These are phyloP conservation scores for Leucania comma DNA, from an alignment of 2,888 invertebrate species.

Conservation along the genomic window DNA sequence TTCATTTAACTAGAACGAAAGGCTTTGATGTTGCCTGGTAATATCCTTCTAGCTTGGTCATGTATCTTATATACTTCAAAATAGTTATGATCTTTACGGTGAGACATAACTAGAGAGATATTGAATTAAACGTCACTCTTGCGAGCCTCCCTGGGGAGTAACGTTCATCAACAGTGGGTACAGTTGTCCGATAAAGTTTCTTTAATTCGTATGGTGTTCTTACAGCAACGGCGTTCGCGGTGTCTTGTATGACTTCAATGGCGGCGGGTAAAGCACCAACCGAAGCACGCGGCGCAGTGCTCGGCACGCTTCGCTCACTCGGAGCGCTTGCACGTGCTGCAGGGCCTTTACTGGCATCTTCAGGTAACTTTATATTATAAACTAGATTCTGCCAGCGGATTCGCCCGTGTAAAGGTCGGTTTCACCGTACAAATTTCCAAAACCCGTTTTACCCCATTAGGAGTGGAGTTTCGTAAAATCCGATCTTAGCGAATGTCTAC, in stretches of 20 bases:
- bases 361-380: constrained; percentile 88
- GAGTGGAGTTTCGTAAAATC: no score
- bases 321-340: constrained; percentile 98
- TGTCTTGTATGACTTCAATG: constrained; percentile 98
- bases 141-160: background rate
- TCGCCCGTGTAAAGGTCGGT: no score
- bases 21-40: background rate
- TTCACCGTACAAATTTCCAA: no score
- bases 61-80: background rate
- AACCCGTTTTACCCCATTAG: no score
- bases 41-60: background rate
- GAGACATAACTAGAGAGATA: no score
- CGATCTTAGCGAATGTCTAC: no score
- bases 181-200: background rate
- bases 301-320: constrained; percentile 98
- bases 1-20: background rate
- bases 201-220: constrained; percentile 1
- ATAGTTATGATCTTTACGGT: no score
- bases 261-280: constrained; percentile 94
- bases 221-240: constrained; percentile 96
- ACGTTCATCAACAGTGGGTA: background rate
- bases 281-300: constrained; percentile 97
- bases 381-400: no score
- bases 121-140: background rate
- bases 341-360: constrained; percentile 97